Evolutionary conservation across 2,113 vertebrate genomes (phyloP).

Genomic region (Chaetorhynchus papuensis): DNA sequence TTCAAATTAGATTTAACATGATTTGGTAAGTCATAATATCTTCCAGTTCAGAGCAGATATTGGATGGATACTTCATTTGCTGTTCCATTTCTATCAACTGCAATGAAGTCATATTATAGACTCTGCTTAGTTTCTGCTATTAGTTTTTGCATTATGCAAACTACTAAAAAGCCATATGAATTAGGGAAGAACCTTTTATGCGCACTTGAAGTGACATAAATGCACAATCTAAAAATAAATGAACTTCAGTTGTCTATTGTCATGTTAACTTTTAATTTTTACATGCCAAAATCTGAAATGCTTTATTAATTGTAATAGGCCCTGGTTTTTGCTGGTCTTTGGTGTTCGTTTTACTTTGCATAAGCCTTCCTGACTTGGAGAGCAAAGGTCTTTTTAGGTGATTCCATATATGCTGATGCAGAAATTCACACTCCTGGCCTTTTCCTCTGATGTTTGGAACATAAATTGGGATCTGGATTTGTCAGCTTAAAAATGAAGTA

Average conservation of each 20-base stretch:
- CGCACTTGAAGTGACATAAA: slow-evolving; percentile 33
- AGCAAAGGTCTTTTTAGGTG: not conserved
- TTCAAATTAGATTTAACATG: not conserved
- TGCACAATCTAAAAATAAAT: slow-evolving; percentile 6
- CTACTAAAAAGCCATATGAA: slow-evolving; percentile 37
- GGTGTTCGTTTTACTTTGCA: not conserved
- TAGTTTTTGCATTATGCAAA: slow-evolving; percentile 27
- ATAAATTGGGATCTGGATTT: not conserved
- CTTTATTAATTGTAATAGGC: slow-evolving; percentile 34
- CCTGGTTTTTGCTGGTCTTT: not conserved
- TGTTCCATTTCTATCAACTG: slow-evolving; percentile 12
- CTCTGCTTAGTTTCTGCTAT: not conserved
- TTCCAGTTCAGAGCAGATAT: slow-evolving; percentile 25
- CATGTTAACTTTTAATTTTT: slow-evolving; percentile 30
- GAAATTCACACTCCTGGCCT: not conserved
- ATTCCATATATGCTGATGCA: not conserved
- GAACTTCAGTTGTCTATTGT: slow-evolving; percentile 10
- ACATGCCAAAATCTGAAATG: not conserved
- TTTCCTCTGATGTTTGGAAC: not conserved
- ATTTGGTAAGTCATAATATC: slow-evolving; percentile 16
- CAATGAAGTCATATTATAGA: not conserved
- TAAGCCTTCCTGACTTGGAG: not conserved
- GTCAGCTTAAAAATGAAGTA: not conserved
- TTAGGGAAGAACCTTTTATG: slow-evolving; percentile 41
- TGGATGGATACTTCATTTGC: not conserved